A percentile compares a stretch with the other conserved stretches of the same genome.
phyloP scores from a whole-genome alignment of 2,888 invertebrate genomes.

The Cheilosia vernalis region DNA sequence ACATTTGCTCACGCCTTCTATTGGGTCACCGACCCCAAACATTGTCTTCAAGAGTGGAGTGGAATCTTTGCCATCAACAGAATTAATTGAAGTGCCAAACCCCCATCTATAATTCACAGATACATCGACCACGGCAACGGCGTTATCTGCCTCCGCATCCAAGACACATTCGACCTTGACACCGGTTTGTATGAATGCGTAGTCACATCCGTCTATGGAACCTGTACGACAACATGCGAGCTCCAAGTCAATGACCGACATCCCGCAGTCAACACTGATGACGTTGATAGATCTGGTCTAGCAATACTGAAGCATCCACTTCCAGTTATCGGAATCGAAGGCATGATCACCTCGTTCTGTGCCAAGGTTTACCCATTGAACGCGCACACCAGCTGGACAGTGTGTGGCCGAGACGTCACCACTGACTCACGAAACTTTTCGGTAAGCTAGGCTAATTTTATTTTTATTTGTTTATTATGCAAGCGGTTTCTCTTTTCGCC shows the following conservation, averaged over 20 bases:
- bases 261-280: slow-evolving; percentile 83
- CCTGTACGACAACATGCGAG: slow-evolving; percentile 84
- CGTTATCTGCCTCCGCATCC: slow-evolving; percentile 85
- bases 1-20: no score
- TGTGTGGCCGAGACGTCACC: slow-evolving; percentile 83
- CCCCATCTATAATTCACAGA: slow-evolving; percentile 74
- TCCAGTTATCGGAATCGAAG: slow-evolving; percentile 84
- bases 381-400: slow-evolving; percentile 84
- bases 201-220: slow-evolving; percentile 86
- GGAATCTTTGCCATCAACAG: neutral
- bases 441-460: slow-evolving; percentile 78
- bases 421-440: slow-evolving; percentile 82
- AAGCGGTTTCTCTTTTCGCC: slow-evolving; percentile 63
- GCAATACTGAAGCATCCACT: slow-evolving; percentile 85
- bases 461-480: slow-evolving; percentile 35
- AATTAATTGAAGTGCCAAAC: neutral
- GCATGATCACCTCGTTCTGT: slow-evolving; percentile 85
- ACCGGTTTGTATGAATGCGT: slow-evolving; percentile 88
- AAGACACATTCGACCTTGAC: slow-evolving; percentile 87
- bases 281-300: slow-evolving; percentile 78
- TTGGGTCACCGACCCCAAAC: no score
- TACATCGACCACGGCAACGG: slow-evolving; percentile 85
- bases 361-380: slow-evolving; percentile 84
- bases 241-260: slow-evolving; percentile 78
- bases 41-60: no score